phyloP scores from a whole-genome alignment of 1,140 invertebrate species.

The Pseudomyrmex pallidus region DNA sequence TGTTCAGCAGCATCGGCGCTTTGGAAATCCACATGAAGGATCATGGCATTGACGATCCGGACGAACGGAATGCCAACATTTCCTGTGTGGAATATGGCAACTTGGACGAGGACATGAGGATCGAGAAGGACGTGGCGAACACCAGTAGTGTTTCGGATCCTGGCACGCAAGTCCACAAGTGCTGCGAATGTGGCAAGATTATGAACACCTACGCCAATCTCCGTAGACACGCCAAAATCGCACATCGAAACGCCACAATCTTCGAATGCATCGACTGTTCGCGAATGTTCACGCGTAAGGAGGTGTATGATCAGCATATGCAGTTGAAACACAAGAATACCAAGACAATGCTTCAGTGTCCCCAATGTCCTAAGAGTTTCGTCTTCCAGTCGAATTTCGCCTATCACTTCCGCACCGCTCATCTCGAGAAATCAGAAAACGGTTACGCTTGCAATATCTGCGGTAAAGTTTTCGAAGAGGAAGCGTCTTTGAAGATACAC shows the following conservation, averaged over 20 bases:
- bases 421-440: slow-evolving; percentile 73
- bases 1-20: slow-evolving; percentile 87
- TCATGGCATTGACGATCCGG: slow-evolving; percentile 80
- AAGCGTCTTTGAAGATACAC: slow-evolving; percentile 86
- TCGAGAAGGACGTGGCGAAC: slow-evolving; percentile 53
- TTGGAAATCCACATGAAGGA: slow-evolving; percentile 87
- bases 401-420: slow-evolving; percentile 76
- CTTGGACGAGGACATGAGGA: slow-evolving; percentile 27
- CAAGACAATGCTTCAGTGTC: slow-evolving; percentile 72
- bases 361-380: slow-evolving; percentile 79
- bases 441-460: slow-evolving; percentile 87
- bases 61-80: slow-evolving; percentile 74
- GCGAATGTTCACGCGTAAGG: slow-evolving; percentile 75
- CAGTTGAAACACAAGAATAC: slow-evolving; percentile 56
- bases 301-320: slow-evolving; percentile 69
- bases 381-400: slow-evolving; percentile 76
- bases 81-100: slow-evolving; percentile 72
- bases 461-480: slow-evolving; percentile 86
- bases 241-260: slow-evolving; percentile 83
- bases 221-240: slow-evolving; percentile 86
- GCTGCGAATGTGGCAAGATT: slow-evolving; percentile 86
- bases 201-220: slow-evolving; percentile 84
- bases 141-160: slow-evolving; percentile 71
- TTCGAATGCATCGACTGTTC: slow-evolving; percentile 83
- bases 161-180: slow-evolving; percentile 82